Conservation (phyloP, 2,797 vertebrate species). For the Scyliorhinus canicula region DNA sequence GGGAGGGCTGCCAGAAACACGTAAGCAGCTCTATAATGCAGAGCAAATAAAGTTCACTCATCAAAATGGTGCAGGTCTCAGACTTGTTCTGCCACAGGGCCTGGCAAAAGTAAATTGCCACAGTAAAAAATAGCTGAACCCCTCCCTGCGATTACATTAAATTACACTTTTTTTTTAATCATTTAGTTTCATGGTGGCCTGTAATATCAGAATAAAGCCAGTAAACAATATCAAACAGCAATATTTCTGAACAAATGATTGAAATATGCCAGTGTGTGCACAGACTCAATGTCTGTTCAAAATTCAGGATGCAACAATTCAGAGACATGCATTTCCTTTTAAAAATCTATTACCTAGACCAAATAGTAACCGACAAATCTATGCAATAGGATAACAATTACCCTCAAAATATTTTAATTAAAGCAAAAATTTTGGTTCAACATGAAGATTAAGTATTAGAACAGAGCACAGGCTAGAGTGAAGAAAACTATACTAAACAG, state of each 20-base stretch:
- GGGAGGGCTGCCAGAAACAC: neutral
- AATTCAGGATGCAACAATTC: neutral
- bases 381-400: neutral
- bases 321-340: neutral
- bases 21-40: neutral
- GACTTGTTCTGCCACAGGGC: neutral
- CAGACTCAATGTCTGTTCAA: neutral
- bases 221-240: neutral
- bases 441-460: neutral
- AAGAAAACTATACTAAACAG: neutral
- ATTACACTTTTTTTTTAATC: neutral
- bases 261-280: neutral
- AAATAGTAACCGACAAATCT: neutral
- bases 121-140: neutral
- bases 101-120: neutral
- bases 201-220: neutral
- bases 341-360: neutral
- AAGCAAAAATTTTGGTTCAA: neutral
- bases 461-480: neutral
- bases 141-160: neutral
- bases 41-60: neutral
- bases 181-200: neutral
- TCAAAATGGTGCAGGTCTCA: neutral
- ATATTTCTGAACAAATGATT: neutral
- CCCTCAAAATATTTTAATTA: neutral